Conservation (phyloP, 2,888 invertebrate genomes). For the Rapana venosa region DNA sequence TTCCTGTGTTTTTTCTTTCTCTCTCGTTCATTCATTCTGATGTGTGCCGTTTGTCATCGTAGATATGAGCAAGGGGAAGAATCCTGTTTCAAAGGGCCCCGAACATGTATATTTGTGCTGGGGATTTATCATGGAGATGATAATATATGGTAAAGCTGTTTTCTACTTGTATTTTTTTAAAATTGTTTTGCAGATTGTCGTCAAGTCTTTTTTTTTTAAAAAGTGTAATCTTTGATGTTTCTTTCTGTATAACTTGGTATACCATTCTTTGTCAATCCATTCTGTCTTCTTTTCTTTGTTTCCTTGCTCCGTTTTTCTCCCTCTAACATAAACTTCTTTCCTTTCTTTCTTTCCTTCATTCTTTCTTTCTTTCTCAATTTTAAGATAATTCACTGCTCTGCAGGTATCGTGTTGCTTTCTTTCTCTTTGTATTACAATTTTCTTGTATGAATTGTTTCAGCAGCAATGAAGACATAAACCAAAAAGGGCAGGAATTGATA, state of each 20-base stretch:
- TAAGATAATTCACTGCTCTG: background rate
- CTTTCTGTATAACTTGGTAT: background rate
- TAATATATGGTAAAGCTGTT: background rate
- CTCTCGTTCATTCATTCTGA: background rate
- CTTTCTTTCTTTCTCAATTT: background rate
- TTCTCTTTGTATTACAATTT: background rate
- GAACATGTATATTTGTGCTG: too few relatives aligned
- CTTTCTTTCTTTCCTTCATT: background rate
- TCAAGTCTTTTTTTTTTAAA: too few relatives aligned
- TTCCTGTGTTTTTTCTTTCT: background rate
- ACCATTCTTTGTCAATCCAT: background rate
- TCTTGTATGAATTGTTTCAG: background rate
- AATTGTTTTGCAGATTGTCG: too few relatives aligned
- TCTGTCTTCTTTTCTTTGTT: background rate
- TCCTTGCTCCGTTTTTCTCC: background rate
- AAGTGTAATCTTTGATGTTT: background rate
- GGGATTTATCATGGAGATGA: too few relatives aligned
- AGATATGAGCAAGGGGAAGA: too few relatives aligned
- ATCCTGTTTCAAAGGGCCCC: too few relatives aligned
- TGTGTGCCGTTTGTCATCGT: too few relatives aligned
- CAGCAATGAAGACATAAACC: background rate
- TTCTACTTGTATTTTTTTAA: background rate
- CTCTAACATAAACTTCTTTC: background rate
- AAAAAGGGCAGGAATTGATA: background rate
- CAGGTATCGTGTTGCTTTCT: background rate